Evolutionary conservation across 2,888 invertebrate genomes (phyloP).

Genomic region (Scaptodrosophila latifasciaeformis): DNA sequence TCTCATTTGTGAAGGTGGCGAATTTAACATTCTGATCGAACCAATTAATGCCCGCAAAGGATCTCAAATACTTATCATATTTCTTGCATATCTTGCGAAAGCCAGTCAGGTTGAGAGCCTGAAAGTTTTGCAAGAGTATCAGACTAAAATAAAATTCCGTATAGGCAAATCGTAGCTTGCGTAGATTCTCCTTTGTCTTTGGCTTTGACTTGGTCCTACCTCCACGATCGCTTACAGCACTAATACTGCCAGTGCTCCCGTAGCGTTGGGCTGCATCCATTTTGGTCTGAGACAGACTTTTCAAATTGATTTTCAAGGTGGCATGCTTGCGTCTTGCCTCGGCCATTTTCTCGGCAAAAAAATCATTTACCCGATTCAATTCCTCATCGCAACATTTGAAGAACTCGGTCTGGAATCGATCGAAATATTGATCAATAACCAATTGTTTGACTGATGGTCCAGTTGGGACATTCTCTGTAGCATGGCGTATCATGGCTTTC

Average conservation of each 20-base stretch:
- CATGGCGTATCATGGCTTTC: slow-evolving; percentile 91
- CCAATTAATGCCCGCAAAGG: slow-evolving; percentile 91
- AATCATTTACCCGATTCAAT: slow-evolving; percentile 94
- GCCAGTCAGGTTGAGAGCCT: slow-evolving; percentile 96
- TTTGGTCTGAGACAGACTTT: not conserved
- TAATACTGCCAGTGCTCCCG: not conserved
- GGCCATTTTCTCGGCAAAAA: slow-evolving; percentile 95
- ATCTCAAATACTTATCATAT: slow-evolving; percentile 90
- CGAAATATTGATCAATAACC: slow-evolving; percentile 78
- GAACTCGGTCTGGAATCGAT: slow-evolving; percentile 92
- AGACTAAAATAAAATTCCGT: slow-evolving; percentile 97
- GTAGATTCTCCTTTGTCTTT: no score
- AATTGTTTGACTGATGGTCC: slow-evolving; percentile 78
- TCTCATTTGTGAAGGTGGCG: slow-evolving; percentile 17
- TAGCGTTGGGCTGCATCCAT: not conserved
- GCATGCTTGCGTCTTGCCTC: slow-evolving; percentile 95
- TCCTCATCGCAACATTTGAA: slow-evolving; percentile 94
- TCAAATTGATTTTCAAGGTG: slow-evolving; percentile 79
- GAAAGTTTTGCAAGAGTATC: slow-evolving; percentile 96
- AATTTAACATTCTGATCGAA: slow-evolving; percentile 87
- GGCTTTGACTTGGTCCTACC: not conserved
- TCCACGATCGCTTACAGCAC: not conserved
- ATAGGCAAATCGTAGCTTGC: slow-evolving; percentile 86
- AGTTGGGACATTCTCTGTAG: slow-evolving; percentile 90
- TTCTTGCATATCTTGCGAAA: slow-evolving; percentile 99